Evolutionary conservation across 2,113 vertebrate species (phyloP).

Genomic region (Ceratotherium simum): DNA sequence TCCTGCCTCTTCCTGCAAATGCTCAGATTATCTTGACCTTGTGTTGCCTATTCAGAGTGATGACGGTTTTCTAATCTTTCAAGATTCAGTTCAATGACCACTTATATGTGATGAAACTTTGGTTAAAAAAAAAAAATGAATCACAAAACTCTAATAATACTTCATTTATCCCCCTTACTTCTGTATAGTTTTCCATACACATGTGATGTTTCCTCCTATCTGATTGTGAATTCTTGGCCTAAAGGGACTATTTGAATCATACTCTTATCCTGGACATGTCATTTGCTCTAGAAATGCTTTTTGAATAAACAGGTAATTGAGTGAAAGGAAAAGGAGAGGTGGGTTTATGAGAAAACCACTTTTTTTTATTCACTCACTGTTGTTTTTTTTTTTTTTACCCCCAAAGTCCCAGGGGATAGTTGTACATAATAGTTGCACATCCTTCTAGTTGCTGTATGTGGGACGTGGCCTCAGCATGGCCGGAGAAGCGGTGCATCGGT

Average conservation of each 20-base stretch:
- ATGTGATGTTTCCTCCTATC: background rate
- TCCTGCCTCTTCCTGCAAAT: background rate
- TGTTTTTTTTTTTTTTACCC: too few species aligned
- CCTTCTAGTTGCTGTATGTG: too few species aligned
- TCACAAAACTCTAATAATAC: background rate
- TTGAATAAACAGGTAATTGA: background rate
- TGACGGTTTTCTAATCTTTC: background rate
- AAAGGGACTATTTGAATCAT: background rate
- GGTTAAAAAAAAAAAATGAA: background rate
- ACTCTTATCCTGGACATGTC: background rate
- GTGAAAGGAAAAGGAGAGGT: background rate
- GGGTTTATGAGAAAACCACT: background rate
- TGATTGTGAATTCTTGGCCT: background rate
- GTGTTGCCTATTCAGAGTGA: background rate
- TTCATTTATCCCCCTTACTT: background rate
- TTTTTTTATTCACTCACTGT: background rate
- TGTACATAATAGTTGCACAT: too few species aligned
- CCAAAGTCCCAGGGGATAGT: too few species aligned
- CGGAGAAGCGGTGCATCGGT: too few species aligned
- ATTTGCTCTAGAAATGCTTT: conserved; percentile 27
- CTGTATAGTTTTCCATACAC: background rate
- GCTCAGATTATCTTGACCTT: background rate
- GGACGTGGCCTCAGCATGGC: too few species aligned
- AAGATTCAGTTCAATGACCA: background rate
- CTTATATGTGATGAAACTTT: background rate